Base-by-base conservation (phyloP, 2,797 vertebrate species). In the Coccyzus lansbergi region DNA sequence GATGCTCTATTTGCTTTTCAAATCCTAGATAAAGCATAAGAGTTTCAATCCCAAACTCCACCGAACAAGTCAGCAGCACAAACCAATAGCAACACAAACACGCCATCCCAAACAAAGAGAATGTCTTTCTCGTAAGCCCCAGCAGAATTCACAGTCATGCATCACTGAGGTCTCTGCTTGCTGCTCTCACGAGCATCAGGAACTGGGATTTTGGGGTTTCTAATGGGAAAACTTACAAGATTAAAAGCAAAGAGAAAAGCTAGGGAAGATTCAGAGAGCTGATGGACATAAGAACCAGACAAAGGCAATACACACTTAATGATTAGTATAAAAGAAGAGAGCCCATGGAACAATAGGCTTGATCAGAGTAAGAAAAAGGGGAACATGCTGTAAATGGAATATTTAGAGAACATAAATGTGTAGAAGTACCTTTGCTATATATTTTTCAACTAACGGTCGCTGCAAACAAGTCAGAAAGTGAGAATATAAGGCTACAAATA, bases 1-100 rank as follows among this genome's bases (percentile, higher is more conserved):
- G 60, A 96, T 93, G 95, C 75, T 95, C 86, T 68, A 68, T 56
- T 93, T 88, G 56, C 88, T 93, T 90, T 96, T 92, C 49, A 93
- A 95, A 96, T 88, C 90, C 88, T 46, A 94, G 78, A 90, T 92
- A 85, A 96, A 95, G 85, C 46, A 0, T 15, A 51, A 65, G 91
- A 72, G 81, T 93, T 95, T 68, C 78, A 40, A 29, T 88, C 42
- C 58, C 82, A 33, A 87, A 44, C 78, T 74, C 38, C 49, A 53
- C 52, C 70, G 67, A 72, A 63, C 4, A 7, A 88, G 80, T 44
- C 58, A 72, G 67, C 31, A 17, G 29, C 59, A 40, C 1, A 7
- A 76, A 84, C 69, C 76, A 76, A 65, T 26, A 44, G 88, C 67
- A 76, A 76, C 13, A 20, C 63, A 56, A 92, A 83, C 77, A 67